These are phyloP conservation scores for Rhynchomys soricoides DNA, from an alignment of 2,113 vertebrate genomes.

Conservation along the genomic window DNA sequence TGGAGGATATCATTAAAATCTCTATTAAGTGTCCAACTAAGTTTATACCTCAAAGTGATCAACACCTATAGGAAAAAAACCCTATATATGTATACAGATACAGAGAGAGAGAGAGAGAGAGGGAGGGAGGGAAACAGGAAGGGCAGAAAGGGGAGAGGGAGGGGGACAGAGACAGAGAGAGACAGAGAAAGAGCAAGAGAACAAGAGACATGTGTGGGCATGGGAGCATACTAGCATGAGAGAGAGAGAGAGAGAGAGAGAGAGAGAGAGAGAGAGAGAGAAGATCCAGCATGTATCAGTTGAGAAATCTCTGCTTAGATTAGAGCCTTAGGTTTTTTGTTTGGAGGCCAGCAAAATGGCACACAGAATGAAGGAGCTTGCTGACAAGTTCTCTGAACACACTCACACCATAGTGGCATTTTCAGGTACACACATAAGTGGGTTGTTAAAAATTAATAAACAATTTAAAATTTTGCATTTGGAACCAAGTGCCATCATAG, in stretches of 20 bases:
- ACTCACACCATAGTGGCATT: not conserved
- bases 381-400: not conserved
- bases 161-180: too few species aligned
- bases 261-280: too few species aligned
- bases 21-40: not conserved
- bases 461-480: not conserved
- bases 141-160: too few species aligned
- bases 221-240: too few species aligned
- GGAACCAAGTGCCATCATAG: not conserved
- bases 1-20: conserved; percentile 26
- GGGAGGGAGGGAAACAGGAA: too few species aligned
- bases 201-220: too few species aligned
- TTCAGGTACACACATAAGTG: not conserved
- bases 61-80: not conserved
- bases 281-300: not conserved
- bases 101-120: too few species aligned
- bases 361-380: not conserved
- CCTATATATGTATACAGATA: too few species aligned
- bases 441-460: not conserved
- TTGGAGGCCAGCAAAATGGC: not conserved
- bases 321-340: not conserved
- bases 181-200: fast-evolving
- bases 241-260: too few species aligned
- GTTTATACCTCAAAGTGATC: not conserved
- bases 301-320: not conserved